Base-by-base conservation (phyloP, 2,113 vertebrate species). In the Sander vitreus region DNA sequence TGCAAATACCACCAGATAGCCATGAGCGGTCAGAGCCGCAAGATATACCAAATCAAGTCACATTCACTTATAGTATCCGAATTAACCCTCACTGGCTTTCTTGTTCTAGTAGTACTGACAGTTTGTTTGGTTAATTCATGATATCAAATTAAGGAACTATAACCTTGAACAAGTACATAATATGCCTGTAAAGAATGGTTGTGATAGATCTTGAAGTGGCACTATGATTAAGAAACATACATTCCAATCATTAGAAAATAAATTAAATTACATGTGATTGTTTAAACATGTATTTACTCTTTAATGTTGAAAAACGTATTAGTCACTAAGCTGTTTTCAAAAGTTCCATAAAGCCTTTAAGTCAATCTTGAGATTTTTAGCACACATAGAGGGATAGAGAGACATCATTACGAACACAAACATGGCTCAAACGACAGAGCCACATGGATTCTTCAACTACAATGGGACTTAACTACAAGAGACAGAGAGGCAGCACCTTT, bases 341-440 rank as follows among this genome's bases (percentile, higher is more conserved):
- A 51, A 70, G 30, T 88, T 85, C 54, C 67, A 81, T 79, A 73
- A 88, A 90, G 89, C 85, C 79, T 93, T 91, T 89, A 91, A 85
- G 85, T 95, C 96, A 98, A 97, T 99, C 96, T 97, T 99, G 97
- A 98, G 97, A 97, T 96, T 93, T 84, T 95, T 92, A 95, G 93
- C 81, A 92, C 91, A 95, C 85, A 93, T 48, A 87, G 43, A 91
- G 92, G 87, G 87, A 94, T 92, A 91, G 70, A 89, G 67, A 93
- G 68, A 96, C 92, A 66, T 57, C n/a, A 60, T 94, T 87, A 95
- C 92, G 89, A 94, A 94, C 96, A 96, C 94, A 96, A 88, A 96
- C 86, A 94, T 84, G 88, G 91, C 84, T 95, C 91, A 95, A 92
- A 93, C 91, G 90, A 94, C 79, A 94, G 92, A 96, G 91, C 89